Evolutionary conservation across 2,113 vertebrate species (phyloP), one percentile per base, ranked within the genome.

Genomic region (Brachyhypopomus occidentalis): DNA sequence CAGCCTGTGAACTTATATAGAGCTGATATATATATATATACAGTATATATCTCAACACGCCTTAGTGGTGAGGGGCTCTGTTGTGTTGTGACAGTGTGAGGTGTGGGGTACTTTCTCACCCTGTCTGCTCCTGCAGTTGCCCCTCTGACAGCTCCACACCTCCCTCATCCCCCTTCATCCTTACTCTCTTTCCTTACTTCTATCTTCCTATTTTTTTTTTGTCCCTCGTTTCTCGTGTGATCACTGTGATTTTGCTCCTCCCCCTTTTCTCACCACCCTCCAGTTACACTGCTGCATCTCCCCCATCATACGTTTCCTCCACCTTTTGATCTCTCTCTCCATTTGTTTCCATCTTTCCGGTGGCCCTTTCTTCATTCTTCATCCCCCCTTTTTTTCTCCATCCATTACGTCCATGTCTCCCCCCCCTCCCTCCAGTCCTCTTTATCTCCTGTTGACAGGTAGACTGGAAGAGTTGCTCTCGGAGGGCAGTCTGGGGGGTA

Each of bases 391-490:
- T 75, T 27, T 78, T 64, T 75, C 62, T 63, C 84, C 75, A 78
- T 78, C 66, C 64, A 69, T 85, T 79, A 76, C 58, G 69, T 2
- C 16, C 14, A 19, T 25, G 41, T 12, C 74, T 70, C n/a, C 56
- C 71, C 16, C 67, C 62, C 38, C 80, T 48, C 67, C 55, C 55
- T 41, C 59, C 36, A 17, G 5, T 12, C 59, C 56, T 67, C 63
- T 80, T 48, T 22, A 60, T 76, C 58, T 71, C 58, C 17, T 62
- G 71, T 36, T 86, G 83, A 80, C 81, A 76, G 81, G 83, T 77
- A 80, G 59, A 14, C 45, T 59, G 48, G 30, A 56, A 59, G 63
- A 71, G 71, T 62, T 12, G 58, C 41, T 64, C 41, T 52, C 25
- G 30, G 56, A 20, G 76, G 69, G 52, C 16, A 62, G 25, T 19